Percentiles rank a stretch among this genome's conserved stretches.
phyloP scores from a whole-genome alignment of 2,888 invertebrate genomes.

The Hylaea fasciaria region DNA sequence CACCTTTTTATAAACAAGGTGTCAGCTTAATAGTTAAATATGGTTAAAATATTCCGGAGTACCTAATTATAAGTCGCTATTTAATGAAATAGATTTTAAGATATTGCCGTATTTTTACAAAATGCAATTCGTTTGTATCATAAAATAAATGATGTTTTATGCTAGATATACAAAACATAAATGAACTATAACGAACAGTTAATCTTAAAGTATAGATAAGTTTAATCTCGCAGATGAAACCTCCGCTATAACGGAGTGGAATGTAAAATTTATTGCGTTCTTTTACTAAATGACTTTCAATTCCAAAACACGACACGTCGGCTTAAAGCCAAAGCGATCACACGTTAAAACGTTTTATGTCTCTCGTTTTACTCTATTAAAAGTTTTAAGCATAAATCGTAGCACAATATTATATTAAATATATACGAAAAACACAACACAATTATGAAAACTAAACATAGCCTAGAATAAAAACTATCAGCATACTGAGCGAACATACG shows the following conservation, averaged over 20 bases:
- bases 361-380: conserved; percentile 29
- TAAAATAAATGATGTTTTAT: not conserved
- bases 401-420: no score
- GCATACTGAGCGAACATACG: not conserved
- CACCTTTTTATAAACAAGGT: conserved; percentile 45
- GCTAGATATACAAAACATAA: not conserved
- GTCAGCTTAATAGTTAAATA: conserved; percentile 34
- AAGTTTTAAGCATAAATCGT: conserved; percentile 20
- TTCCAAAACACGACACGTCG: conserved; percentile 62
- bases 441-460: not conserved
- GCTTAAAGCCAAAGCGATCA: conserved; percentile 41
- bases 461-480: not conserved
- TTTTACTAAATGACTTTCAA: conserved; percentile 73
- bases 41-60: not conserved
- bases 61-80: conserved; percentile 1
- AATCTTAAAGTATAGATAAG: conserved; percentile 55
- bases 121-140: no score
- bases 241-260: conserved; percentile 66
- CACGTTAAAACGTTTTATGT: conserved; percentile 31
- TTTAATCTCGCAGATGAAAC: conserved; percentile 65
- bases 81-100: not conserved
- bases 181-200: conserved; percentile 43
- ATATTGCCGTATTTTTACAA: not conserved
- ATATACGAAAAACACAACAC: no score
- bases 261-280: conserved; percentile 74